These are phyloP conservation scores for Geophilus truncorum DNA, from an alignment of 2,888 invertebrate genomes.

Conservation along the genomic window DNA sequence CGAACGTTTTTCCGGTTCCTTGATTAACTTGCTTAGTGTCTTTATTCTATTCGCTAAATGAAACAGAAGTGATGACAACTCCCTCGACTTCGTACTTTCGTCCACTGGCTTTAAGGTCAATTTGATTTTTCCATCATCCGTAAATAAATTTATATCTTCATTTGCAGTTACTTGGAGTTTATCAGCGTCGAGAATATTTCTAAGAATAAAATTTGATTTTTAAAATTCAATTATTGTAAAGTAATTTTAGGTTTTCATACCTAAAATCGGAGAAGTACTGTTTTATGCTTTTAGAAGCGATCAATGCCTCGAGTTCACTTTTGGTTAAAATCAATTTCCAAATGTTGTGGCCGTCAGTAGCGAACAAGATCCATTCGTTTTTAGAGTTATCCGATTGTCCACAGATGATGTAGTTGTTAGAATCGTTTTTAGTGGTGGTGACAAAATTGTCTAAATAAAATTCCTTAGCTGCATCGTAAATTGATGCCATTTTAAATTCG, in stretches of 20 bases:
- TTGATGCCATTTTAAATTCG: neutral
- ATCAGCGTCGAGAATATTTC: neutral
- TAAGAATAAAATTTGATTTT: neutral
- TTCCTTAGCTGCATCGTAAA: neutral
- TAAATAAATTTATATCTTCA: neutral
- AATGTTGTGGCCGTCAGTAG: neutral
- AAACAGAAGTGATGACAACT: neutral
- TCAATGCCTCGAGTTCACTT: neutral
- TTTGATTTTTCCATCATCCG: neutral
- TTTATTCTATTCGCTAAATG: neutral
- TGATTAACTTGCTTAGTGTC: neutral
- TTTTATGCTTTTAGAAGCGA: neutral
- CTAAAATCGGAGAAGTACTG: neutral
- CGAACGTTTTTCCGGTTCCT: neutral
- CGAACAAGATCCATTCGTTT: neutral
- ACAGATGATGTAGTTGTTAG: neutral
- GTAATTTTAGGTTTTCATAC: neutral
- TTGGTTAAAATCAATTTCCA: slow-evolving; percentile 1
- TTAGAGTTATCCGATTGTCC: neutral
- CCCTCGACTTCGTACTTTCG: neutral
- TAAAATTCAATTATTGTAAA: neutral
- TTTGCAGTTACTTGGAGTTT: neutral
- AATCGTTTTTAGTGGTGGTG: neutral
- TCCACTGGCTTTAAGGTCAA: neutral
- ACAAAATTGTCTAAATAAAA: neutral